Percentiles rank a stretch among this genome's conserved stretches.
These are phyloP conservation scores for Halictus quadricinctus DNA, from an alignment of 2,888 invertebrate genomes.

Conservation along the genomic window DNA sequence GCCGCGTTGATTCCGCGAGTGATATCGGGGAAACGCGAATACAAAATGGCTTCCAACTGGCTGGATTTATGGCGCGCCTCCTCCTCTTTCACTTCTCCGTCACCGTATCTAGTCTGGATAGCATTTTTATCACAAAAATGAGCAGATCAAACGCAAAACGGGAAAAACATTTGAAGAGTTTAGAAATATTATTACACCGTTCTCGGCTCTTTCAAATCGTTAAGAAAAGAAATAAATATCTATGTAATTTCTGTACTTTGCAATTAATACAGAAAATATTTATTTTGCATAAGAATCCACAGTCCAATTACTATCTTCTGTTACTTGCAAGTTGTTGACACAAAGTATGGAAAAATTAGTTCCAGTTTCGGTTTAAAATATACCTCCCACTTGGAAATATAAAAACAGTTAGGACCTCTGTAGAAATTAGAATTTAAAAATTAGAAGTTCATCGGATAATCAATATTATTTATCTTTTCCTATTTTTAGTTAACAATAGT, in stretches of 20 bases:
- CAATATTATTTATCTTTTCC: no score
- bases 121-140: no score
- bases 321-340: no score
- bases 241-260: background rate
- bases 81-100: background rate
- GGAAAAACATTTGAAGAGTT: background rate
- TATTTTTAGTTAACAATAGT: background rate
- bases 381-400: no score
- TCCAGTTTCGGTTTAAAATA: no score
- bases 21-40: conserved; percentile 62
- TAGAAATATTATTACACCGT: background rate
- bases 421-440: no score
- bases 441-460: no score
- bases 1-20: conserved; percentile 65
- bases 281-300: background rate
- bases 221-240: background rate
- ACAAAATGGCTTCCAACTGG: conserved; percentile 59
- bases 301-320: no score
- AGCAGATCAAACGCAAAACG: no score
- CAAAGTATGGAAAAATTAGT: no score
- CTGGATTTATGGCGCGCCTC: conserved; percentile 37
- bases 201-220: background rate
- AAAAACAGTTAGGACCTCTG: no score
- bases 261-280: background rate
- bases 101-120: background rate